Evolutionary conservation across 1,140 invertebrate genomes (phyloP), one percentile per base, ranked within the genome.

Genomic region (Pollicipes pollicipes): DNA sequence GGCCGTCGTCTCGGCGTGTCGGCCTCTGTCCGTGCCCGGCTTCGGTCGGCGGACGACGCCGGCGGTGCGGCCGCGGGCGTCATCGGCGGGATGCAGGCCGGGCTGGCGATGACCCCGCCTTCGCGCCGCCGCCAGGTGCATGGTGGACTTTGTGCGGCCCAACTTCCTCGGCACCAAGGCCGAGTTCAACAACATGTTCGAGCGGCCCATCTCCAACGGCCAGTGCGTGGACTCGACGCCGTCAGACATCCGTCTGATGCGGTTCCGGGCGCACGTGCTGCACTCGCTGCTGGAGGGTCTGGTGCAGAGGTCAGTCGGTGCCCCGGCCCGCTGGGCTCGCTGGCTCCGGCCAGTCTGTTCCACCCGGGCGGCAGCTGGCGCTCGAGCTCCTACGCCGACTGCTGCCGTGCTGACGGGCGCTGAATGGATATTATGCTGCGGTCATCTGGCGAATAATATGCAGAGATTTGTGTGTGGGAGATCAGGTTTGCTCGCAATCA

Each of bases 131-230:
- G 73, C 45, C 68, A 73, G 72, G 74, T 93, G 92, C 77, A 95
- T 95, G 93, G 92, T 96, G 3, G 93, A 97, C 76, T 97, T 96
- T 78, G 93, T 97, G 0, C 83, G 93, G 66, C 95, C 95, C 0
- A 95, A 95, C 81, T 83, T 83, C 91, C 75, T 85, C 28, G 95
- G 93, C 67, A 91, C 89, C 13, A 93, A 94, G 78, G 92, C 90
- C 0, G 93, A 96, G 78, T 97, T 97, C 79, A 88, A 88, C 74
- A 95, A 95, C 77, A 95, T 96, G 92, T 97, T 97, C 77, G 93
- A 96, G 76, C 81, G 92, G 67, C 94, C 95, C 0, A 96, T 96
- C 76, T 90, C 92, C 77, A 96, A 96, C 79, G 93, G 93, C 0
- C 93, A 95, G 77, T 95, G 92, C 82, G 88, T 91, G 29, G 93